A percentile compares a stretch with the other conserved stretches of the same genome.
Evolutionary conservation across 2,797 vertebrate genomes (phyloP).

Genomic region (Channallabes apus): DNA sequence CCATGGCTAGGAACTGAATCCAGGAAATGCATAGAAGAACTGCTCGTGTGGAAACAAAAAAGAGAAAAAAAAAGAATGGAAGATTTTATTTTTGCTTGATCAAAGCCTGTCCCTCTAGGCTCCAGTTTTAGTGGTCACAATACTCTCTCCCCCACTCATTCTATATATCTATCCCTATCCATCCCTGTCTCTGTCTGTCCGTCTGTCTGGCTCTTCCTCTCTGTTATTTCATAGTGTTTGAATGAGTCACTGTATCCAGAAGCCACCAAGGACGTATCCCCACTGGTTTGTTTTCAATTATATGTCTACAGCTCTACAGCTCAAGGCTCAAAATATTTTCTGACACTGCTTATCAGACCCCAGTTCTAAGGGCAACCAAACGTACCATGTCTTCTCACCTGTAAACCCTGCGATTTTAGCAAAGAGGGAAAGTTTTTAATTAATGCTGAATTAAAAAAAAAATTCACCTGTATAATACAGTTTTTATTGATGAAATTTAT

Average conservation of each 20-base stretch:
- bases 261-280: conserved; percentile 9
- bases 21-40: no score
- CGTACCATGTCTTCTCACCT: neutral
- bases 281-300: conserved; percentile 18
- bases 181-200: no score
- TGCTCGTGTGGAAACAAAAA: no score
- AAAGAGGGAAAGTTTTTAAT: neutral
- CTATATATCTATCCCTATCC: no score
- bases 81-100: no score
- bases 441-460: no score
- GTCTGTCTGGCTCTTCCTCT: neutral
- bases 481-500: neutral
- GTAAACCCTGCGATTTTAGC: neutral
- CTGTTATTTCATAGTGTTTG: conserved; percentile 6
- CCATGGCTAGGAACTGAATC: no score
- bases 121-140: no score
- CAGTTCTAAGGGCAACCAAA: conserved; percentile 14
- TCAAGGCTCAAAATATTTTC: conserved; percentile 5
- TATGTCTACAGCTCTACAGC: neutral
- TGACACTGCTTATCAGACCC: neutral
- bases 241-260: conserved; percentile 8
- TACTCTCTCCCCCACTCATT: no score
- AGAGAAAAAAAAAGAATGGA: neutral
- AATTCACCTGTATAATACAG: neutral
- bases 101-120: no score